phyloP scores from a whole-genome alignment of 2,113 vertebrate genomes.

The Dicaeum eximium region DNA sequence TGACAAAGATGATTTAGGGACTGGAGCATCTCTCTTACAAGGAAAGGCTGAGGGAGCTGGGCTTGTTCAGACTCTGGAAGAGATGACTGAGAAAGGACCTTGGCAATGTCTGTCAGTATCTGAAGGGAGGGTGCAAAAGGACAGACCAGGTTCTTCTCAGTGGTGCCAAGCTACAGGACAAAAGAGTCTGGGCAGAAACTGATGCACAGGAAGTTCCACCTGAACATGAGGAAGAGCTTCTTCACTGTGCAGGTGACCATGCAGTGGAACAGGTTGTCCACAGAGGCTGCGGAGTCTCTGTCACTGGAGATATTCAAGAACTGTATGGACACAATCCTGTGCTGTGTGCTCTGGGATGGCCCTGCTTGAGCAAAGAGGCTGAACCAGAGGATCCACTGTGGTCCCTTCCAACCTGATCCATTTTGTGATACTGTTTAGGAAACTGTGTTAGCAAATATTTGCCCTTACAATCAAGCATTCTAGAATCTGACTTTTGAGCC shows the following conservation, averaged over 20 bases:
- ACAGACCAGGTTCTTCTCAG: not conserved
- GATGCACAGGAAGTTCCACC: not conserved
- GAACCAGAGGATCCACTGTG: not conserved
- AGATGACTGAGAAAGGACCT: not conserved
- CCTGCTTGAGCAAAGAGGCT: not conserved
- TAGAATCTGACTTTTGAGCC: not conserved
- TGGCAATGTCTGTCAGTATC: not conserved
- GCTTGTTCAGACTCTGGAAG: not conserved
- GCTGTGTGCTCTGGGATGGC: not conserved
- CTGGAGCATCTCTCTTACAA: not conserved
- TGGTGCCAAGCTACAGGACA: not conserved
- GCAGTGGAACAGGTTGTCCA: not conserved
- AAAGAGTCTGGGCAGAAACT: not conserved
- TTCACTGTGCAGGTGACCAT: not conserved
- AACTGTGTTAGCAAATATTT: not conserved
- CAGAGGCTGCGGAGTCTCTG: not conserved
- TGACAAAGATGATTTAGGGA: not conserved
- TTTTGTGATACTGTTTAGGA: not conserved
- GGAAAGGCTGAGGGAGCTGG: not conserved
- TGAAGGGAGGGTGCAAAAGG: not conserved
- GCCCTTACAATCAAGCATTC: not conserved
- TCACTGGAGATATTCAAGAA: not conserved
- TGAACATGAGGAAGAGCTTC: not conserved
- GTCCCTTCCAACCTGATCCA: not conserved
- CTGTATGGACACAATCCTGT: not conserved